Evolutionary conservation across 2,888 invertebrate species (phyloP), one percentile per base, ranked within the genome.

Genomic region (Cephus sareptanus): DNA sequence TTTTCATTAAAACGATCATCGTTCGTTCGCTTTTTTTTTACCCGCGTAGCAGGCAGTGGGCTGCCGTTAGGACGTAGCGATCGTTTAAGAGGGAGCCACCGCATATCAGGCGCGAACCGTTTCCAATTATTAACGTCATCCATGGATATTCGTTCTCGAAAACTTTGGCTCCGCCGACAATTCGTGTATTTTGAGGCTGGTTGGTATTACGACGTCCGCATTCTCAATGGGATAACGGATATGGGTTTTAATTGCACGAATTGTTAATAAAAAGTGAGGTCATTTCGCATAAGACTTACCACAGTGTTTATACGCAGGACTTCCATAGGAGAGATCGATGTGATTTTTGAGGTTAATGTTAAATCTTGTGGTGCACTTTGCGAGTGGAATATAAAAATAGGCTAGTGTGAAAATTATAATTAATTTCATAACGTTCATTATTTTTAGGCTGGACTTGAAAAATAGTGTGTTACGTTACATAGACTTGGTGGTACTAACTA

Each of bases 71-170:
- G 69, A 91, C 88, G 80, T 90, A 90, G 79, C 86, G 84, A 77
- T 89, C 87, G 75, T 87, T 90, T 78, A 91, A 88, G 40, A 91
- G 86, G 69, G 89, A 86, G 9, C 89, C 91, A 11, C 90, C 91
- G 81, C 91, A 91, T 82, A 90, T 90, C 80, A 90, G 90, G 77
- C 88, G 88, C 0, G 75, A 75, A 68, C 88, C 88, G 75, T 88
- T 85, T 83, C 89, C 89, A 74, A 87, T 84, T 33, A 91, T 83
- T 13, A 90, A 89, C n/a, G 87, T 89, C 81, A 91, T 87, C 92
- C 91, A 92, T 6, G 91, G 90, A 80, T 89, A 91, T 75, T 90
- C 89, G 83, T 91, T 91, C 69, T 90, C 85, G 76, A 88, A 86
- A 1, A 91, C 88, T 34, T 87, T 84, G 76, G 82, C 81, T 9